Evolutionary conservation across 2,888 invertebrate species (phyloP).

Genomic region (Drosophila greeni): DNA sequence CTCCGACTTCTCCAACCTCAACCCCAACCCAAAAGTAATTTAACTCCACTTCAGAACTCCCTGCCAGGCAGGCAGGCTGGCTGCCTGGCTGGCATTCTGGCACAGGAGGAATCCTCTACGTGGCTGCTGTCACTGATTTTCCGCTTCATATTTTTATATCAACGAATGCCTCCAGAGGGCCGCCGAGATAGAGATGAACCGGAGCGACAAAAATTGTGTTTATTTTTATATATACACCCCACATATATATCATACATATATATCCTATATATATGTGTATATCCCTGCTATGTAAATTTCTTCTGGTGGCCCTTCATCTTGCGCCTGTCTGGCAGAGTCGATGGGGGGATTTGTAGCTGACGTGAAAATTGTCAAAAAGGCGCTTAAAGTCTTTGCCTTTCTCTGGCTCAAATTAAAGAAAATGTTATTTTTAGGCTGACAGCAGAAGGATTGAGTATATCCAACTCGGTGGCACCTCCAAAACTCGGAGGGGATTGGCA

Average conservation of each 20-base stretch:
- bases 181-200: constrained; percentile 42
- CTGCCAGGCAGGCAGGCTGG: constrained; percentile 25
- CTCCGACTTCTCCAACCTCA: constrained; percentile 25
- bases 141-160: constrained; percentile 69
- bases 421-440: constrained; percentile 71
- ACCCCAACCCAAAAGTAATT: constrained; percentile 63
- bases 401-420: constrained; percentile 61
- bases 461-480: constrained; percentile 41
- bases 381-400: constrained; percentile 63
- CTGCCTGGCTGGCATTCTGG: neutral
- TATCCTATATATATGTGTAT: constrained; percentile 47
- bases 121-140: constrained; percentile 70
- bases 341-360: constrained; percentile 65
- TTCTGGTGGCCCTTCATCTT: constrained; percentile 53
- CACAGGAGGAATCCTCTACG: constrained; percentile 45
- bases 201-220: constrained; percentile 62
- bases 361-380: constrained; percentile 73
- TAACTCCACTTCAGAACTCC: constrained; percentile 71
- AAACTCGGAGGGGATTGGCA: constrained; percentile 12
- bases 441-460: constrained; percentile 61
- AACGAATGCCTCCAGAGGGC: constrained; percentile 58
- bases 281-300: constrained; percentile 51
- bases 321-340: constrained; percentile 45
- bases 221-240: constrained; percentile 55
- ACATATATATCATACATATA: constrained; percentile 54